These are phyloP conservation scores for Tonatia bakeri DNA, from an alignment of 2,113 vertebrate species.

Conservation along the genomic window DNA sequence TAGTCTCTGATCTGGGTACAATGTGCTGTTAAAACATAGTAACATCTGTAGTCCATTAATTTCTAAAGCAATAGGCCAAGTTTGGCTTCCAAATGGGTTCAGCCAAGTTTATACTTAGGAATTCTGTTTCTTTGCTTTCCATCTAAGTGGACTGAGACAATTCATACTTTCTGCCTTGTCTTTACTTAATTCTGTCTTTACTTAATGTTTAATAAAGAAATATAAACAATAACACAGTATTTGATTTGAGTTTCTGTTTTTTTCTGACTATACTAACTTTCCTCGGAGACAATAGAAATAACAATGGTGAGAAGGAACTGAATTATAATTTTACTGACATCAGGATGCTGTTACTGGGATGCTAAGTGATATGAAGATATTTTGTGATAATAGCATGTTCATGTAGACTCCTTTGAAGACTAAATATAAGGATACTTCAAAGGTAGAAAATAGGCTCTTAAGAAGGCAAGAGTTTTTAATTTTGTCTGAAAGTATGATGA, in stretches of 20 bases:
- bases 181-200: slow-evolving; percentile 34
- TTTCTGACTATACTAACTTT: not conserved
- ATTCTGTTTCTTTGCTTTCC: slow-evolving; percentile 56
- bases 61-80: slow-evolving; percentile 57
- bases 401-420: not conserved
- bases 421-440: not conserved
- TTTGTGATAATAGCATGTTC: not conserved
- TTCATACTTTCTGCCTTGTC: slow-evolving; percentile 17
- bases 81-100: slow-evolving; percentile 4
- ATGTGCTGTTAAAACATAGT: slow-evolving; percentile 50
- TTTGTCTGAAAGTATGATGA: not conserved
- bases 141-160: slow-evolving; percentile 5
- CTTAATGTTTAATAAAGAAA: not conserved
- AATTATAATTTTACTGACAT: not conserved
- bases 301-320: not conserved
- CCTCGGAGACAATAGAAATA: not conserved
- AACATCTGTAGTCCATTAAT: slow-evolving; percentile 71
- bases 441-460: not conserved
- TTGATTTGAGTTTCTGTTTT: not conserved
- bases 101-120: slow-evolving; percentile 35
- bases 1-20: slow-evolving; percentile 69
- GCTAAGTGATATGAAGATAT: not conserved
- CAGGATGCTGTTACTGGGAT: not conserved
- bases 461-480: not conserved
- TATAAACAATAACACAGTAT: not conserved